These are phyloP conservation scores for Poeciliopsis infans DNA, from an alignment of 2,797 vertebrate genomes.

Conservation along the genomic window DNA sequence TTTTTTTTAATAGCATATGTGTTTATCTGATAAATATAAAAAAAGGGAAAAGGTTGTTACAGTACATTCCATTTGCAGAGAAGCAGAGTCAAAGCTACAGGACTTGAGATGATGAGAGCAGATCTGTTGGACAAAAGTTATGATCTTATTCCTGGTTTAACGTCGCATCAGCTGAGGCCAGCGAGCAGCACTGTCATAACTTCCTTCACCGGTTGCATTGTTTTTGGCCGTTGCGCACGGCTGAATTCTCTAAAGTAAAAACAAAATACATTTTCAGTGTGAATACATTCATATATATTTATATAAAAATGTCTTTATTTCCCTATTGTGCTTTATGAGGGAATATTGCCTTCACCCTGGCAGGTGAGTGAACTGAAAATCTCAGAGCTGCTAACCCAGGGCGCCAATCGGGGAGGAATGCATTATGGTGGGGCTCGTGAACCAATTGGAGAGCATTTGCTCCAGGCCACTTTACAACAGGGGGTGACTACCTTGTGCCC, in stretches of 20 bases:
- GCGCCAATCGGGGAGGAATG: constrained; percentile 36
- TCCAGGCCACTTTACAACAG: constrained; percentile 49
- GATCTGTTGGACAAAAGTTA: constrained; percentile 47
- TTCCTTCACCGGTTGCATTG: constrained; percentile 41
- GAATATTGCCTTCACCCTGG: constrained; percentile 68
- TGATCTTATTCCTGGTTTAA: constrained; percentile 49
- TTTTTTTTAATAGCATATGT: constrained; percentile 82
- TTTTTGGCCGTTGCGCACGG: constrained; percentile 38
- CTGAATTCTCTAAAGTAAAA: constrained; percentile 74
- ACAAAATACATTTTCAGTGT: constrained; percentile 77
- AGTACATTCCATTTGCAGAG: constrained; percentile 80
- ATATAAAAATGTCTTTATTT: constrained; percentile 76
- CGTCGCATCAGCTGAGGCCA: constrained; percentile 60
- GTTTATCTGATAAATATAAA: constrained; percentile 79
- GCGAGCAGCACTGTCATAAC: constrained; percentile 39
- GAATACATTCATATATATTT: constrained; percentile 81
- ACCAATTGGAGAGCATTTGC: constrained; percentile 52
- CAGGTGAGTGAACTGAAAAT: constrained; percentile 49
- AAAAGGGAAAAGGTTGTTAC: constrained; percentile 71
- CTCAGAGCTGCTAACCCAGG: constrained; percentile 50
- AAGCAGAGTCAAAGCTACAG: constrained; percentile 63
- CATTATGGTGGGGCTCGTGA: constrained; percentile 33
- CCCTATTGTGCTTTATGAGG: constrained; percentile 73
- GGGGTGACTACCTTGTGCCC: constrained; percentile 33
- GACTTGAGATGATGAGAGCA: constrained; percentile 56